Base-by-base conservation (phyloP, 2,113 vertebrate genomes). In the Chitala chitala region DNA sequence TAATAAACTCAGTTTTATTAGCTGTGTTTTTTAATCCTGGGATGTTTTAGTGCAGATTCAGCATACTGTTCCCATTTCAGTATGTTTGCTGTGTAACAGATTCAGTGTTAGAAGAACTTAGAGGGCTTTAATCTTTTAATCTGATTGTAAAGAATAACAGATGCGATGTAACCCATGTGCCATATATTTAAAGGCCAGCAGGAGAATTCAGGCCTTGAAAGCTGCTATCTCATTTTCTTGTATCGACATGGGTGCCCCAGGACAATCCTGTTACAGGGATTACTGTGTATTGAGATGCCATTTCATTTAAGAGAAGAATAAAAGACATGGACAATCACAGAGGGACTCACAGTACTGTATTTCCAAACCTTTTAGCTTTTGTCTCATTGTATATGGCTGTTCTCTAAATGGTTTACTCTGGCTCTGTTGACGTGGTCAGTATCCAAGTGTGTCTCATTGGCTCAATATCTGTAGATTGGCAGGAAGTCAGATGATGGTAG, bases 281-380 rank as follows among this genome's bases (percentile, higher is more conserved):
- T 89, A 90, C 90, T 91, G 85, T 92, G 86, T 87, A 79, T 84
- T 82, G 88, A 87, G 87, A 88, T 91, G 85, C 87, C 84, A 83
- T 93, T 92, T 91, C 89, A 90, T 94, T 91, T 90, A 1, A 81
- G 79, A 84, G 40, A 68, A 68, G 26, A 68, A 46, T 3, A 51
- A 51, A 51, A 85, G 89, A 88, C 86, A 79, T 80, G 88, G 85
- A 87, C 83, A 80, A 82, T 78, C 82, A 79, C 65, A 74, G 77
- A 72, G 82, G 78, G 81, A 86, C 80, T 15, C n/a, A 42, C n/a
- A n/a, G n/a, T n/a, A n/a, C 68, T 40, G 70, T 77, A 85, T 85
- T 81, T 80, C 78, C 84, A 80, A 82, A 79, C 83, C 83, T 84
- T 84, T 91, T 88, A 88, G 82, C 79, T 80, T 83, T 82, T 79